Conservation (phyloP, 92 coral and sea anemone species). For the Pocillopora meandrina region DNA sequence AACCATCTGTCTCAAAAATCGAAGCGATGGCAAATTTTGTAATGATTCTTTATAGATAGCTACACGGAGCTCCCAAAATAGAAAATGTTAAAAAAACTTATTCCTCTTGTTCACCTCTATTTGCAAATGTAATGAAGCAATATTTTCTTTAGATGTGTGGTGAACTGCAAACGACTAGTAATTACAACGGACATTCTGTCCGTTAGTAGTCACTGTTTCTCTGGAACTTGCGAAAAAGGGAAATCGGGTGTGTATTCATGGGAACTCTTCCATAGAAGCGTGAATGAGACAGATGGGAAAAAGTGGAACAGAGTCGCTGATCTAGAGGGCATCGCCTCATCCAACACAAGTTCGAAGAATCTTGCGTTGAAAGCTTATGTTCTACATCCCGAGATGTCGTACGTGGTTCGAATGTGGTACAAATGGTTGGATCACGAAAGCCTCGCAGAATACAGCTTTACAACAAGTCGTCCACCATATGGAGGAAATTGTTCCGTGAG, state of each 20-base stretch:
- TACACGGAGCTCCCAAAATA: too few species aligned
- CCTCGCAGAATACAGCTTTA: conserved; percentile 53
- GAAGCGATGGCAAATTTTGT: too few species aligned
- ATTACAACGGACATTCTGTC: conserved; percentile 53
- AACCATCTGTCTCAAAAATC: too few species aligned
- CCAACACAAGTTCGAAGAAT: conserved; percentile 47
- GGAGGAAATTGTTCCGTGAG: conserved; percentile 50
- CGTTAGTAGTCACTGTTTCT: conserved; percentile 53
- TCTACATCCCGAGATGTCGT: conserved; percentile 45
- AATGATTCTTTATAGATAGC: too few species aligned
- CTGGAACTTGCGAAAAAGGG: conserved; percentile 4
- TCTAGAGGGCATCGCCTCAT: conserved; percentile 33
- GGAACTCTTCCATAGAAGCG: conserved; percentile 31
- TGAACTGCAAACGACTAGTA: conserved; percentile 60
- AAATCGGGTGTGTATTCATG: conserved; percentile 19
- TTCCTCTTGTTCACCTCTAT: background rate
- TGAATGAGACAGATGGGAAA: background rate
- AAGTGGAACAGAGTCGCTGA: conserved; percentile 50
- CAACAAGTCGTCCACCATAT: conserved; percentile 54
- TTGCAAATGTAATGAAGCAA: background rate
- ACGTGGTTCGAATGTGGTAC: conserved; percentile 46
- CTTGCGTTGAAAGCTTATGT: conserved; percentile 48
- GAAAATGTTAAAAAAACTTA: too few species aligned
- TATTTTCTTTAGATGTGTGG: conserved; percentile 50
- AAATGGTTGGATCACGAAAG: conserved; percentile 24